Conservation (phyloP, 1,140 invertebrate species). For the Drosophila nigrodunni region DNA sequence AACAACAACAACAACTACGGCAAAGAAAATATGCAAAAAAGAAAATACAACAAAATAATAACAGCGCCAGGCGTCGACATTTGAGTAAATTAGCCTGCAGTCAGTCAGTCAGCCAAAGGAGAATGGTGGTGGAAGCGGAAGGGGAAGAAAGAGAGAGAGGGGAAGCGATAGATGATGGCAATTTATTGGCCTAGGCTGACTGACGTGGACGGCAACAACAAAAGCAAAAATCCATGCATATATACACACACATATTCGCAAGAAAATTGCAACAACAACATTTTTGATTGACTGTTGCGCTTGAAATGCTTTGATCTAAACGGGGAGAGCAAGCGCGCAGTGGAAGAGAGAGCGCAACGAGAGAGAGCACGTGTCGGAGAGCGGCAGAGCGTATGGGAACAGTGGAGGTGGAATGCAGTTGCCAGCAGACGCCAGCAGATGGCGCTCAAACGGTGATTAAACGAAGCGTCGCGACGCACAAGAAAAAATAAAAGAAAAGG, state of each 20-base stretch:
- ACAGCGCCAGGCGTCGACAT: constrained; percentile 77
- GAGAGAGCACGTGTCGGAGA: neutral
- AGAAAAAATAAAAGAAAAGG: constrained; percentile 2
- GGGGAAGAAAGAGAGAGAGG: neutral
- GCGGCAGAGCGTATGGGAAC: neutral
- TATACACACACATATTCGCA: constrained; percentile 12
- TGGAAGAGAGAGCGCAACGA: constrained; percentile 1
- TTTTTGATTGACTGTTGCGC: constrained; percentile 77
- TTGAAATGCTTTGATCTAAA: constrained; percentile 75
- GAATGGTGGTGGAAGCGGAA: neutral
- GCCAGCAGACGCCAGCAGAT: constrained; percentile 59
- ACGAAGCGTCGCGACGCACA: constrained; percentile 20
- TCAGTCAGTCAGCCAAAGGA: constrained; percentile 11
- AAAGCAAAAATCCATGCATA: constrained; percentile 16
- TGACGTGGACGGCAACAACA: constrained; percentile 45
- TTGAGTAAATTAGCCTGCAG: constrained; percentile 68
- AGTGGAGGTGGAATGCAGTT: constrained; percentile 1
- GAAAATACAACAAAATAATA: constrained; percentile 33
- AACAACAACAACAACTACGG: constrained; percentile 9
- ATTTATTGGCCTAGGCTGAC: constrained; percentile 63
- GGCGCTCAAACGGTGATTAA: constrained; percentile 61
- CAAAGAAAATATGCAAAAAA: constrained; percentile 36
- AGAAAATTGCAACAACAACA: constrained; percentile 29
- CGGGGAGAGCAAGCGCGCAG: too few species aligned
- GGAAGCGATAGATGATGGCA: constrained; percentile 14